These are phyloP conservation scores for Poecile atricapillus DNA, from an alignment of 2,113 vertebrate species.

Conservation along the genomic window DNA sequence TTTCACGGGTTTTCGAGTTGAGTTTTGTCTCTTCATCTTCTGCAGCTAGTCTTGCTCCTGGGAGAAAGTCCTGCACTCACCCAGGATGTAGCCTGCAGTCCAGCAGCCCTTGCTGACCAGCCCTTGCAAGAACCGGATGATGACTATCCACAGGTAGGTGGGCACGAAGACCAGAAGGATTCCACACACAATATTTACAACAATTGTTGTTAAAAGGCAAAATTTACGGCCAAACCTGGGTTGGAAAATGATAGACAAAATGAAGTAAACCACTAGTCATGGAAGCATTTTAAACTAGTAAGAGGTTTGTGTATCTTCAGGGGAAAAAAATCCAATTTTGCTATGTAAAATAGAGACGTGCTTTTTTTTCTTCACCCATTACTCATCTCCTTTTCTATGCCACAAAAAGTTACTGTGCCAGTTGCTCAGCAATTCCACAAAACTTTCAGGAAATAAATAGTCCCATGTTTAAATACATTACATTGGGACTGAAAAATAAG, in stretches of 20 bases:
- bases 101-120: conserved; percentile 80
- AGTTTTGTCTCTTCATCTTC: background rate
- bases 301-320: background rate
- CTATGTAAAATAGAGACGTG: background rate
- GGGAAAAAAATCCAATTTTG: background rate
- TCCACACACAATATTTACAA: conserved; percentile 60
- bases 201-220: conserved; percentile 68
- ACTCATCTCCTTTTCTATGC: background rate
- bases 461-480: background rate
- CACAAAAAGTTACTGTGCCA: background rate
- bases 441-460: background rate
- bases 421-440: background rate
- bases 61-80: conserved; percentile 62
- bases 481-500: background rate
- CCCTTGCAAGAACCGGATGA: conserved; percentile 76
- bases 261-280: background rate
- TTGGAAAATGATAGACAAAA: background rate
- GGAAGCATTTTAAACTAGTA: background rate
- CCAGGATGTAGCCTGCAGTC: conserved; percentile 73
- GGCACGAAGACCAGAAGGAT: conserved; percentile 73
- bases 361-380: background rate
- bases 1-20: background rate
- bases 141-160: conserved; percentile 70
- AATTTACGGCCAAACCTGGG: conserved; percentile 77
- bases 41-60: background rate